Conservation (phyloP, 2,888 invertebrate genomes). For the Leucophenga maculata region DNA sequence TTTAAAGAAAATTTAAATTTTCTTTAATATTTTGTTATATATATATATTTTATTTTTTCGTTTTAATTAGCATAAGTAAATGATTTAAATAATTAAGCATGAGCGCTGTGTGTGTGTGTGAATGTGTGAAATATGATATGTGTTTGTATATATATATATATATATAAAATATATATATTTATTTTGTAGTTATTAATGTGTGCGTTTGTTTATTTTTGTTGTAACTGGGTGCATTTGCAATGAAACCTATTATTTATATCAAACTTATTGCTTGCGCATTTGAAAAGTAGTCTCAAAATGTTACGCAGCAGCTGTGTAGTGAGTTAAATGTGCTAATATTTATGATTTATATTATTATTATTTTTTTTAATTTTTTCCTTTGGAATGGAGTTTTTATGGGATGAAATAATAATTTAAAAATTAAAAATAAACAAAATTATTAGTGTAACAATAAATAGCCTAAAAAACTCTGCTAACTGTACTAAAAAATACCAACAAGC, state of each 20-base stretch:
- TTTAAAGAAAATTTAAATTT: slow-evolving; percentile 37
- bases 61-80: slow-evolving; percentile 1
- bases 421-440: slow-evolving; percentile 11
- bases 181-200: neutral
- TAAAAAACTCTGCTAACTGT: slow-evolving; percentile 1
- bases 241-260: slow-evolving; percentile 23
- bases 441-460: no score
- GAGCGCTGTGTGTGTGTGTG: slow-evolving; percentile 14
- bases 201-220: slow-evolving; percentile 18
- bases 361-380: neutral
- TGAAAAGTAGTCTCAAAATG: slow-evolving; percentile 69
- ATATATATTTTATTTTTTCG: slow-evolving; percentile 9
- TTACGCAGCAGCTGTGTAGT: slow-evolving; percentile 29
- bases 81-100: slow-evolving; percentile 19
- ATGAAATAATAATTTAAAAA: slow-evolving; percentile 31
- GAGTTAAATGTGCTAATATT: no score
- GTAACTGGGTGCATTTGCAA: neutral
- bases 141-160: slow-evolving; percentile 15
- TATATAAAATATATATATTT: slow-evolving; percentile 27
- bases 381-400: slow-evolving; percentile 30
- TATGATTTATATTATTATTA: no score
- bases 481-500: neutral
- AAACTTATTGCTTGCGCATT: slow-evolving; percentile 51
- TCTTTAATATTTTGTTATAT: neutral
- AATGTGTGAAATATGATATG: slow-evolving; percentile 6